Percentiles rank a stretch among this genome's conserved stretches.
Evolutionary conservation across 23 tunicate species (phyloP).

Genomic region (Trididemnum miniatum): DNA sequence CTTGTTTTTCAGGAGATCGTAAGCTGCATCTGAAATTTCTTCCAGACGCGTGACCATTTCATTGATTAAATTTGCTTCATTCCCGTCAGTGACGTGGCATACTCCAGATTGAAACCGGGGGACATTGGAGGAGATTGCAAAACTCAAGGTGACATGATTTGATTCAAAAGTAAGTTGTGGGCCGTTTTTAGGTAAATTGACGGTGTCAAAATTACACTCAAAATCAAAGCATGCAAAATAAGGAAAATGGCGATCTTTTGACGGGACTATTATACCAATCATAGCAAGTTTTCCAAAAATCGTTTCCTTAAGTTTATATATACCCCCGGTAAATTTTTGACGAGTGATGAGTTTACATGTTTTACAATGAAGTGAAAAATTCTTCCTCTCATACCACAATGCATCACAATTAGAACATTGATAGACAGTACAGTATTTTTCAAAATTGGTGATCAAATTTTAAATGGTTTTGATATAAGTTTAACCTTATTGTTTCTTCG

Average conservation of each 20-base stretch:
- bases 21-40: neutral
- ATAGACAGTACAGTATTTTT: neutral
- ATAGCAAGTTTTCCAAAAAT: neutral
- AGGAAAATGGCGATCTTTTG: neutral
- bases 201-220: neutral
- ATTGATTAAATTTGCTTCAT: neutral
- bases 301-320: neutral
- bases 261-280: neutral
- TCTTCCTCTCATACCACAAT: neutral
- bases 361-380: neutral
- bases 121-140: neutral
- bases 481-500: neutral
- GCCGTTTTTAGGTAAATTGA: neutral
- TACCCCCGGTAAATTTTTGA: neutral
- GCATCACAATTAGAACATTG: neutral
- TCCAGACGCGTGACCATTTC: neutral
- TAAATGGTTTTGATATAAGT: neutral
- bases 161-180: neutral
- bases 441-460: neutral
- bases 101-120: neutral
- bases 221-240: neutral
- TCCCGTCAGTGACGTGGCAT: neutral
- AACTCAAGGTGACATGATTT: neutral
- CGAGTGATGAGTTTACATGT: neutral
- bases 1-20: neutral